Base-by-base conservation (phyloP, 2,888 invertebrate genomes). In the Cistogaster globosa region DNA sequence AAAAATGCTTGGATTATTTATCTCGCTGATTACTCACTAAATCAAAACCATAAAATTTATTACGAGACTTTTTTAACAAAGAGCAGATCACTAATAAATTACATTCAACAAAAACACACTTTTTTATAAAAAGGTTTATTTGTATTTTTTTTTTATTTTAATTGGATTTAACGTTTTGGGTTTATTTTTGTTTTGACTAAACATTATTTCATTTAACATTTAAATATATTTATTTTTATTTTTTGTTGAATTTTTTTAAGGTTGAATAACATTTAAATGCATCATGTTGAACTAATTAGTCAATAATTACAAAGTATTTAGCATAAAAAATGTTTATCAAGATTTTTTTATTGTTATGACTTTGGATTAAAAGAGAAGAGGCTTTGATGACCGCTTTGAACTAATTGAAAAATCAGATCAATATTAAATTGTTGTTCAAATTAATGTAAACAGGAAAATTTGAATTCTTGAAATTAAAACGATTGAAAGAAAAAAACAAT, bases 181-280 rank as follows among this genome's bases (percentile, higher is more conserved):
- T 42, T 69, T 69, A 53, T 48, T 48, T 48, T 16, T 48, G 3
- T 48, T 14, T 48, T 4, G 16, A 42, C 45, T 48, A 16, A 48
- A n/a, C 16, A 48, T 11, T 42, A 12, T 42, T 42, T 42, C 2
- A 1, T 42, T 12, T 2, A 12, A 12, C 12, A 11, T 42, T 42
- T 42, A 18, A 14, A 53, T 18, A 18, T 18, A 9, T 68, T 69
- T 63, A 51, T 76, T 53, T n/a, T 63, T 63, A 36, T 16, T 48
- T 14, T 26, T 26, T 26, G 1, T 1, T 26, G 1, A 4, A 26
- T 2, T 26, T 26, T 57, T 79, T 75, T 67, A 22, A 78, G 58
- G 85, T 82, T 85, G 85, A 85, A 85, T 78, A 81, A 85, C 81
- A 75, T 85, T 78, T 78, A 60, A 78, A 82, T 85, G 85, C 57